phyloP scores from a whole-genome alignment of 1,140 invertebrate species.

The Ptiloglossa arizonensis region DNA sequence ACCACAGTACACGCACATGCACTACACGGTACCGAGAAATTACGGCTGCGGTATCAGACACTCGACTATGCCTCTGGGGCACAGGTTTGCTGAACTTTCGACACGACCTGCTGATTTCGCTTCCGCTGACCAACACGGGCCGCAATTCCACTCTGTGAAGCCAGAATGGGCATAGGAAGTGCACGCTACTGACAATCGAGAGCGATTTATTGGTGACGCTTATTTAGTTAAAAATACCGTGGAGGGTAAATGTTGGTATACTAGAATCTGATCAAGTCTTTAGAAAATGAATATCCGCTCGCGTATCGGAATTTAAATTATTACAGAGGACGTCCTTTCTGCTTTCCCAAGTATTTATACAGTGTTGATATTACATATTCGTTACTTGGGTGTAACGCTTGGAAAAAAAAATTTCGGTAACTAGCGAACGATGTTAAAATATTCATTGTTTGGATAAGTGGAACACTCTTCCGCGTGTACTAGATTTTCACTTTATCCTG shows the following conservation, averaged over 20 bases:
- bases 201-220: conserved; percentile 31
- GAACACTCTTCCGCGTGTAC: too few species aligned
- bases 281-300: neutral
- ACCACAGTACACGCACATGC: conserved; percentile 15
- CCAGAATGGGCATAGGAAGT: conserved; percentile 23
- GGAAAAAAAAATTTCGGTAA: too few species aligned
- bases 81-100: conserved; percentile 42
- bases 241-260: neutral
- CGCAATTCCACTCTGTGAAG: conserved; percentile 17
- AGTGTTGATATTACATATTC: too few species aligned
- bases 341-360: too few species aligned
- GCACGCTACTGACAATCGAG: conserved; percentile 36
- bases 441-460: too few species aligned
- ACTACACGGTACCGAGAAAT: conserved; percentile 19
- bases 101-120: conserved; percentile 49
- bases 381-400: too few species aligned
- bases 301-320: too few species aligned
- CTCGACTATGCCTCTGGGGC: conserved; percentile 16
- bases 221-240: conserved; percentile 16
- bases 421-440: too few species aligned
- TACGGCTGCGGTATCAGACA: conserved; percentile 38
- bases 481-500: too few species aligned
- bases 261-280: neutral
- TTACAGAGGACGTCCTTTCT: too few species aligned
- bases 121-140: conserved; percentile 35